Base-by-base conservation (phyloP, 2,888 invertebrate genomes). In the Drosophila meridiana region DNA sequence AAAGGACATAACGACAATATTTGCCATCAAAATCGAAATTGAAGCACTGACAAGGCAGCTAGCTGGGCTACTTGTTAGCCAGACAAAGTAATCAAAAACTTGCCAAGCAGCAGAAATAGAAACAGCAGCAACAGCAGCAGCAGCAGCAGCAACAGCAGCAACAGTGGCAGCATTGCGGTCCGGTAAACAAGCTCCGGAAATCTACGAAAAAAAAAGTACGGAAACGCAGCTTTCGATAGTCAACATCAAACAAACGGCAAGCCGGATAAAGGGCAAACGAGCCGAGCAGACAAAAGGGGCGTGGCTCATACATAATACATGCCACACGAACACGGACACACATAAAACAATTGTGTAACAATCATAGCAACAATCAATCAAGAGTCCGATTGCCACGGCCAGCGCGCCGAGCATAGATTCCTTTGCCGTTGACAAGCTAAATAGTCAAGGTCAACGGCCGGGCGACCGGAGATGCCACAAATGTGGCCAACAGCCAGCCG, bases 391-490 rank as follows among this genome's bases (percentile, higher is more conserved):
- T 14, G 28, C 55, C 55, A n/a, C 38, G 20, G 20, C 20, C 20
- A 20, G 20, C 20, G 20, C 20, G 20, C 20, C 20, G 20, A 20
- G 20, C 20, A 20, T 26, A 26, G 53, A 36, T 36, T 57, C 34
- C 9, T 14, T 4, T 64, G 63, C 30, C 48, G 62, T 55, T 65
- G 65, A 73, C 69, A 65, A 73, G 68, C 62, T 72, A 65, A 80
- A 73, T 63, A 81, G 71, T 68, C 78, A 83, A 81, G 83, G 83
- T 81, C 81, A 81, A 77, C 83, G 81, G 65, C 68, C 20, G 48
- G 34, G 11, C 26, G 34, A 34, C 50, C 20, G 63, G 70, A 68
- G 73, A 81, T 76, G 76, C 77, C 81, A 68, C 82, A 74, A 71
- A 76, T 73, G 80, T 69, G 65, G 61, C 40, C 76, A 64, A 26